Conservation (phyloP, 1,140 invertebrate genomes). For the Drosophila insularis region DNA sequence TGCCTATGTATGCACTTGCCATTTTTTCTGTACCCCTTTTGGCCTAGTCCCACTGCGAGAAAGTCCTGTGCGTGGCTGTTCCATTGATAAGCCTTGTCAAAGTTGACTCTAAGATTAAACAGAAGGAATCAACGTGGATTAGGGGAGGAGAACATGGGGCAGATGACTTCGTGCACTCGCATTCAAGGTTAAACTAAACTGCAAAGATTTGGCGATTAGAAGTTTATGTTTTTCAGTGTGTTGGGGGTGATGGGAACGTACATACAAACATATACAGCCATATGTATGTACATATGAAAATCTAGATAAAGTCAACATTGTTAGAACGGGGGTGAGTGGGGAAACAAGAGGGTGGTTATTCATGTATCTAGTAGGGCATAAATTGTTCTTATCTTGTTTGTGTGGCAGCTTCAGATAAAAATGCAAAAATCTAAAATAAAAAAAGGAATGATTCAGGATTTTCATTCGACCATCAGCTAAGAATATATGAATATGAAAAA, state of each 20-base stretch:
- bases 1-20: not conserved
- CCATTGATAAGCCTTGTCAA: constrained; percentile 57
- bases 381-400: constrained; percentile 47
- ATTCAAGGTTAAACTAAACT: constrained; percentile 73
- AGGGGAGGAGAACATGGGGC: not conserved
- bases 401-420: constrained; percentile 33
- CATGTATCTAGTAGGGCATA: constrained; percentile 39
- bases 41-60: constrained; percentile 14
- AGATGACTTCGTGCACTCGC: constrained; percentile 58
- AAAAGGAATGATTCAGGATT: not conserved
- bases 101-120: constrained; percentile 44
- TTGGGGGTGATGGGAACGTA: constrained; percentile 11
- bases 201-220: constrained; percentile 53
- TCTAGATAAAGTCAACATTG: not conserved
- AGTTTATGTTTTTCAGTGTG: constrained; percentile 33
- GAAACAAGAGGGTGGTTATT: not conserved
- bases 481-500: too few species aligned
- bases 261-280: too few species aligned
- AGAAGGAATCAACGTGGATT: constrained; percentile 10
- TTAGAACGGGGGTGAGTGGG: too few species aligned
- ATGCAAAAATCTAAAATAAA: not conserved
- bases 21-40: not conserved
- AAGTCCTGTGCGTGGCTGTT: constrained; percentile 47
- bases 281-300: not conserved
- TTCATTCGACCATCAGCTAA: too few species aligned